These are phyloP conservation scores for Trichogramma dendrolimi DNA, from an alignment of 2,888 invertebrate species.

Conservation along the genomic window DNA sequence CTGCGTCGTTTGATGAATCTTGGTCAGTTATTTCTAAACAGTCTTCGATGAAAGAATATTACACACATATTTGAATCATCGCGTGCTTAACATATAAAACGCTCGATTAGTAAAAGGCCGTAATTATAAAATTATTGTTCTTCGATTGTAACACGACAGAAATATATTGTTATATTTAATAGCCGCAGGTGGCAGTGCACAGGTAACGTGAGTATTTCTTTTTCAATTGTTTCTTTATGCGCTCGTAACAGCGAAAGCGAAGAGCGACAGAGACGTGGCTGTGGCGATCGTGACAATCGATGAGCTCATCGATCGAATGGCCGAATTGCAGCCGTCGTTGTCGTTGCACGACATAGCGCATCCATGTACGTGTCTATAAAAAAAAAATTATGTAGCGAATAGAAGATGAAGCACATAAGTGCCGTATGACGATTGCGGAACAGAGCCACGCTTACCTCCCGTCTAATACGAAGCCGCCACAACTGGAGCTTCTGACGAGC, in stretches of 20 bases:
- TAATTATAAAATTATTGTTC: too few species aligned
- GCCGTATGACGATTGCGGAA: not conserved
- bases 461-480: slow-evolving; percentile 88
- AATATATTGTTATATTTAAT: too few species aligned
- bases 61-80: too few species aligned
- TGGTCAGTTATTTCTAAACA: too few species aligned
- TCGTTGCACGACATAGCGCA: slow-evolving; percentile 93
- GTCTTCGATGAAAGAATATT: too few species aligned
- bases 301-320: slow-evolving; percentile 13
- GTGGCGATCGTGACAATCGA: not conserved
- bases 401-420: not conserved
- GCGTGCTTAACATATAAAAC: too few species aligned
- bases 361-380: slow-evolving; percentile 76
- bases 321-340: slow-evolving; percentile 81
- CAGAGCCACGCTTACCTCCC: slow-evolving; percentile 60
- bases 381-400: slow-evolving; percentile 6
- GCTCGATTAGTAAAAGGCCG: not conserved
- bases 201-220: too few species aligned
- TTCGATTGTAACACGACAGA: too few species aligned
- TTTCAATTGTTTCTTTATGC: too few species aligned
- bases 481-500: slow-evolving; percentile 95
- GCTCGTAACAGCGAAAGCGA: not conserved
- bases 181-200: too few species aligned
- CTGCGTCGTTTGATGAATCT: too few species aligned
- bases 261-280: not conserved